phyloP scores from a whole-genome alignment of 2,797 vertebrate species.

The Nannoperca obscura region DNA sequence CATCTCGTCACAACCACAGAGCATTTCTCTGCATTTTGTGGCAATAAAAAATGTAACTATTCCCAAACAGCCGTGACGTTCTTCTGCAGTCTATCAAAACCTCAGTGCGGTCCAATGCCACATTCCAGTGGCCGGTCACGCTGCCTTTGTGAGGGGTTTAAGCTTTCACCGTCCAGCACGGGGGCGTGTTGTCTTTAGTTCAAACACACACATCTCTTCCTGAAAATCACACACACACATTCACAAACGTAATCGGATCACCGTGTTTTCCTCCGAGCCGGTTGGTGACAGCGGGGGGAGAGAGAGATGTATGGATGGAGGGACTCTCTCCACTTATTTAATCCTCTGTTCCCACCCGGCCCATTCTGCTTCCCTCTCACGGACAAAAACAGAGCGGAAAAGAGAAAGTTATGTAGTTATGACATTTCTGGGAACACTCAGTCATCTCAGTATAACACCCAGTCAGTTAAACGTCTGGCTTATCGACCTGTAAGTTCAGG shows the following conservation, averaged over 20 bases:
- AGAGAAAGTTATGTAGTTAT: constrained; percentile 1
- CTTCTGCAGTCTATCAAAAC: constrained; percentile 12
- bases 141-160: constrained; percentile 43
- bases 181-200: constrained; percentile 41
- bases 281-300: constrained; percentile 32
- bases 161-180: constrained; percentile 32
- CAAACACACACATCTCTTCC: constrained; percentile 33
- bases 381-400: constrained; percentile 11
- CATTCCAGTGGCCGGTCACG: constrained; percentile 14
- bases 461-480: too few species aligned
- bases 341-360: constrained; percentile 46
- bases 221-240: constrained; percentile 13
- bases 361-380: constrained; percentile 27
- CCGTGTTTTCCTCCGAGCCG: constrained; percentile 49
- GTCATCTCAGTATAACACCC: too few species aligned
- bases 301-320: constrained; percentile 48
- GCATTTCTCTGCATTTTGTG: neutral
- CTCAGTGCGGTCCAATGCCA: neutral
- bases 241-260: constrained; percentile 64
- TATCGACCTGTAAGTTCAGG: too few species aligned
- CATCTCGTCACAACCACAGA: constrained; percentile 18
- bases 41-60: neutral
- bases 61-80: neutral
- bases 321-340: constrained; percentile 64
- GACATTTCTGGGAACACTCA: constrained; percentile 20